These are phyloP conservation scores for Hoplostethus mediterraneus DNA, from an alignment of 2,797 vertebrate species.

Conservation along the genomic window DNA sequence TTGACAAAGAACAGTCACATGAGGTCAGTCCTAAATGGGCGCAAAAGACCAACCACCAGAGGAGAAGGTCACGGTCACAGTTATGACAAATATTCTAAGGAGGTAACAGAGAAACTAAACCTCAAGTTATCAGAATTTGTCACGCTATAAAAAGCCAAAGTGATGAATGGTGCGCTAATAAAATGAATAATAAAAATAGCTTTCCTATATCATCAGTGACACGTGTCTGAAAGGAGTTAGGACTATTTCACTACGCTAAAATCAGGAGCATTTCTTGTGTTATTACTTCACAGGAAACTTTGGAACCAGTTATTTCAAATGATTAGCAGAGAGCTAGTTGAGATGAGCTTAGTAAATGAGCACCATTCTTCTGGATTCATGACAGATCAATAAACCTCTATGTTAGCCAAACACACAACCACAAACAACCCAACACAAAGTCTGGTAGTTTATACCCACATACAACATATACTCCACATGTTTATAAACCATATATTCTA, in stretches of 20 bases:
- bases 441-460: too few relatives aligned
- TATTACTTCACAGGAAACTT: conserved; percentile 4
- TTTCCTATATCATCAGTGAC: conserved; percentile 28
- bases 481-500: not conserved
- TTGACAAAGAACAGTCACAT: too few relatives aligned
- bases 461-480: not conserved
- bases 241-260: conserved; percentile 13
- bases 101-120: conserved; percentile 38
- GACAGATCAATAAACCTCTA: not conserved
- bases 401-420: too few relatives aligned
- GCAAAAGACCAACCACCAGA: too few relatives aligned
- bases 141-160: not conserved
- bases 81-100: conserved; percentile 31
- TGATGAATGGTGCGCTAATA: conserved; percentile 35
- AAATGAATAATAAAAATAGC: conserved; percentile 25
- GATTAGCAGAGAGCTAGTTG: fast-evolving
- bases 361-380: conserved; percentile 5
- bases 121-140: conserved; percentile 19
- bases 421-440: too few relatives aligned
- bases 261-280: not conserved
- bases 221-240: conserved; percentile 7
- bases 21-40: too few relatives aligned
- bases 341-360: not conserved
- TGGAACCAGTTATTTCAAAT: not conserved
- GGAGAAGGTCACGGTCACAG: too few relatives aligned